These are phyloP conservation scores for Rhinolophus ferrumequinum DNA, from an alignment of 2,113 vertebrate genomes.

Conservation along the genomic window DNA sequence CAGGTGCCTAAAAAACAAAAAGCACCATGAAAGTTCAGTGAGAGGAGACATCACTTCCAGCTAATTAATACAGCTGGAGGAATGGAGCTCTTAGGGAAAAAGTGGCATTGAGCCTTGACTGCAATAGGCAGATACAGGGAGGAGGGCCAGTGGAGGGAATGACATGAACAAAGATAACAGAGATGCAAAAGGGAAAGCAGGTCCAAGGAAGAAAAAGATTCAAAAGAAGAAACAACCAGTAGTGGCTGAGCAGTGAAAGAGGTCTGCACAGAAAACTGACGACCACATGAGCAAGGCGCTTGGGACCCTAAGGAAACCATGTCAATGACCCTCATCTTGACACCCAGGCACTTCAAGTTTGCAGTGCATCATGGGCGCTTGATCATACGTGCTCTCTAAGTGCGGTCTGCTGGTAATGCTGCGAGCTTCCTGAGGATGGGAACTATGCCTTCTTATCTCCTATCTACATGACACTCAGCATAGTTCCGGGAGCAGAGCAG, in stretches of 20 bases:
- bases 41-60: not conserved
- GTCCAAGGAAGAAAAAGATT: not conserved
- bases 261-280: not conserved
- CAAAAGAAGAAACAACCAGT: not conserved
- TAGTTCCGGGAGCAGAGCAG: not conserved
- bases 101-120: not conserved
- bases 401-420: not conserved
- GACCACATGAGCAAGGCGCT: not conserved
- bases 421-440: not conserved
- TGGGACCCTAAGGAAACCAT: not conserved
- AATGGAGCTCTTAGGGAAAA: not conserved
- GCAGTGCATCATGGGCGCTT: not conserved
- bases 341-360: not conserved
- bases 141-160: not conserved
- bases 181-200: not conserved
- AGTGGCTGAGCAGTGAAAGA: not conserved
- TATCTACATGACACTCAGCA: not conserved
- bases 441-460: not conserved
- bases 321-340: not conserved
- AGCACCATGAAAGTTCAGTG: not conserved
- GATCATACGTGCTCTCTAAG: not conserved
- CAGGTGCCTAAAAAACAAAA: not conserved
- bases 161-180: not conserved
- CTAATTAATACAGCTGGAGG: not conserved
- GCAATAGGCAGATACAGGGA: not conserved